These are phyloP conservation scores for Platorchestia sp. DNA, from an alignment of 1,140 invertebrate genomes.

Conservation along the genomic window DNA sequence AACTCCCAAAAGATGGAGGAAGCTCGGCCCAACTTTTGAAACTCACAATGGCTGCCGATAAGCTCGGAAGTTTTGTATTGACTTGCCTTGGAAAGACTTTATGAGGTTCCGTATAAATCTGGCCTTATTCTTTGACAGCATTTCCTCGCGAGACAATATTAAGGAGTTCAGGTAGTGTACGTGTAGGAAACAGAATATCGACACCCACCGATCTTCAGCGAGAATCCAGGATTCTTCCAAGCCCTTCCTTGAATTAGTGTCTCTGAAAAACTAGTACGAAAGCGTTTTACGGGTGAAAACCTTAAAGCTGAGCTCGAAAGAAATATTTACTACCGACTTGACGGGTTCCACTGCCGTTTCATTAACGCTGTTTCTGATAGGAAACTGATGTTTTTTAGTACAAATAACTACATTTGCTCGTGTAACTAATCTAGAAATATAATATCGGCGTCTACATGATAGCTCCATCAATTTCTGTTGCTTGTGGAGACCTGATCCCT, in stretches of 20 bases:
- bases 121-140: background rate
- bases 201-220: background rate
- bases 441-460: no score
- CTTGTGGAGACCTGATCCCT: no score
- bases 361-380: no score
- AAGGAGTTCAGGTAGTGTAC: background rate
- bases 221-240: background rate
- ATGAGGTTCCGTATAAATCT: slow-evolving; percentile 1
- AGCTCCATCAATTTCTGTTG: no score
- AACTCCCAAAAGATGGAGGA: background rate
- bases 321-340: no score
- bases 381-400: no score
- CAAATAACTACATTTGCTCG: no score
- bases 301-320: no score
- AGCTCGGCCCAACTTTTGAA: background rate
- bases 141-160: background rate
- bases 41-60: background rate
- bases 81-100: slow-evolving; percentile 7
- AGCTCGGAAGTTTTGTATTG: background rate
- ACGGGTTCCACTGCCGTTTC: no score
- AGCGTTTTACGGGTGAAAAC: background rate
- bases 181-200: background rate
- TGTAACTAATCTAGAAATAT: no score
- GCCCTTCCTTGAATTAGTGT: background rate
- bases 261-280: background rate